phyloP scores from a whole-genome alignment of 2,113 vertebrate genomes.

The Bufo gargarizans region DNA sequence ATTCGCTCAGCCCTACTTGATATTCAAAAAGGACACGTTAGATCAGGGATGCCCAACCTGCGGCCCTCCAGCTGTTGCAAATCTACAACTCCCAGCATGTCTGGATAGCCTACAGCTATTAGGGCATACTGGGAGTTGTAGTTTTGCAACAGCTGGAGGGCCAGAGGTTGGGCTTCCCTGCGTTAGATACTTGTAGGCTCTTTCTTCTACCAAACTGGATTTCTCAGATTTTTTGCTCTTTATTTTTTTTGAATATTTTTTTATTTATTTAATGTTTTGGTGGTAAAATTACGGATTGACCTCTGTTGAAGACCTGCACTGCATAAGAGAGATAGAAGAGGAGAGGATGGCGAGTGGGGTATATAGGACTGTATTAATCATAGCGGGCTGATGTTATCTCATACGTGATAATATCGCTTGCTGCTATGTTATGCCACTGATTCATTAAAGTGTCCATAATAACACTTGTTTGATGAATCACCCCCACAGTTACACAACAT shows the following conservation, averaged over 20 bases:
- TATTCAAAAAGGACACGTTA: no score
- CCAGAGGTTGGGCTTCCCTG: no score
- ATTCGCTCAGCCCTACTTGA: no score
- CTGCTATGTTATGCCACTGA: conserved; percentile 26
- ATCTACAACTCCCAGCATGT: no score
- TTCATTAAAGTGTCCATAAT: conserved; percentile 38
- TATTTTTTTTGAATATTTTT: not conserved
- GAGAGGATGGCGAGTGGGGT: conserved; percentile 14
- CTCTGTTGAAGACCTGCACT: not conserved
- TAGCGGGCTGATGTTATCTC: conserved; percentile 13
- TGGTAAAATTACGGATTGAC: not conserved
- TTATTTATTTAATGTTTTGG: not conserved
- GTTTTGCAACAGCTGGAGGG: no score
- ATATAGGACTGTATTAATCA: conserved; percentile 14
- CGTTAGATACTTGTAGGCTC: not conserved
- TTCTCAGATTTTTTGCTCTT: not conserved
- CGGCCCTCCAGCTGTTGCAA: no score
- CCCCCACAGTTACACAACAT: conserved; percentile 31
- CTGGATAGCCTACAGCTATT: no score
- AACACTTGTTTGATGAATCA: conserved; percentile 32
- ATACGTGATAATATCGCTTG: conserved; percentile 7
- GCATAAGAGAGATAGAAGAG: not conserved
- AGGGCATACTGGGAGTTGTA: no score
- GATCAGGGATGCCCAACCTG: no score
- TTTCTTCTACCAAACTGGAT: not conserved